These are phyloP conservation scores for Phalacrocorax pelagicus DNA, from an alignment of 2,113 vertebrate species.

Conservation along the genomic window DNA sequence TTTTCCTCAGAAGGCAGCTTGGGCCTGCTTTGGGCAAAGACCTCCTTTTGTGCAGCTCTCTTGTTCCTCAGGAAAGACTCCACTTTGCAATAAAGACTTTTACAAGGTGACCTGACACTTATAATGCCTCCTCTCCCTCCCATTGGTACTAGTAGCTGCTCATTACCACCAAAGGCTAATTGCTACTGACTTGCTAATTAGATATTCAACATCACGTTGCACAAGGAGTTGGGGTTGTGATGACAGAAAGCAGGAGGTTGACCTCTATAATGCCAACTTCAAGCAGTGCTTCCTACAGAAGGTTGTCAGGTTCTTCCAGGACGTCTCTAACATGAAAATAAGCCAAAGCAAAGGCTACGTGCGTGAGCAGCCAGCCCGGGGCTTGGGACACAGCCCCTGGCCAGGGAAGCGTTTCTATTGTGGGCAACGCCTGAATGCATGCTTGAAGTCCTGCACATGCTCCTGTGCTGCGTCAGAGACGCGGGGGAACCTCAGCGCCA, in stretches of 20 bases:
- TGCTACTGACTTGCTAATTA: not conserved
- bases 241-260: not conserved
- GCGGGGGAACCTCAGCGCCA: not conserved
- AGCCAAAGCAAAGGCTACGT: not conserved
- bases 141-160: not conserved
- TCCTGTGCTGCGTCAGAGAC: not conserved
- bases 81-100: not conserved
- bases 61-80: rapidly evolving
- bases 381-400: rapidly evolving
- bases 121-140: not conserved
- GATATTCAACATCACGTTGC: not conserved
- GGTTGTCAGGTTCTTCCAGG: not conserved
- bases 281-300: not conserved
- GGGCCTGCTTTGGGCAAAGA: not conserved
- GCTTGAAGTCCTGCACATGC: not conserved
- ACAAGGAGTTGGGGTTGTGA: not conserved
- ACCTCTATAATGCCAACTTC: not conserved
- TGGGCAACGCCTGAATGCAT: not conserved
- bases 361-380: not conserved
- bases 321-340: not conserved
- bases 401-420: not conserved
- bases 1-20: not conserved
- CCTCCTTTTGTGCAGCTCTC: not conserved
- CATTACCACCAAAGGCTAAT: not conserved
- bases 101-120: not conserved